Base-by-base conservation (phyloP, 1,140 invertebrate species). In the Latrodectus geometricus region DNA sequence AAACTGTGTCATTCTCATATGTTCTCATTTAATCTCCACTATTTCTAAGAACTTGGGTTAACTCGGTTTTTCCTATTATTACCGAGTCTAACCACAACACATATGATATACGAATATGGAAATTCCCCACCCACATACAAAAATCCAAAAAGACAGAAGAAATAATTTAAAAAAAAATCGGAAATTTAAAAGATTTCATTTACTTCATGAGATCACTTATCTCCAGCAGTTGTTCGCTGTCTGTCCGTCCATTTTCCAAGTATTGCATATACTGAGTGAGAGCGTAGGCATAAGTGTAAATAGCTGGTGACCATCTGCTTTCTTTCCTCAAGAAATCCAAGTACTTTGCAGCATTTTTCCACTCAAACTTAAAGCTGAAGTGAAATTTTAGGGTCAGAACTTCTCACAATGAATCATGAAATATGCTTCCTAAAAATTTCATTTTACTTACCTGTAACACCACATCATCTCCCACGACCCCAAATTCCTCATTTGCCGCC, bases 361-460 rank as follows among this genome's bases (percentile, higher is more conserved):
- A 88, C 23, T 88, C 88, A 17, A 78, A 86, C 54, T 88, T 88
- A 73, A 86, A 88, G 23, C 88, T 88, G 52, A 49, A 77, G 61
- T 48, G 15, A 49, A 49, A 35, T 35, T 3, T 35, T 1, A 5
- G 5, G 35, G 35, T 35, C 35, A 35, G 5, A 5, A 35, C 5
- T 35, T 5, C 35, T 35, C 35, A 5, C 12, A 68, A 80, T 68
- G 11, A 15, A 66, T 12, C 35, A 49, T 68, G 68, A 7, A 35
- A n/a, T 14, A 20, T 11, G 9, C n/a, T 35, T 15, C 68, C 5
- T 35, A 70, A 2, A 12, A 4, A 70, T 70, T 35, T 35, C 35
- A 35, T 35, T 54, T 21, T 0, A 21, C 35, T 73, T 87, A 87
- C 86, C 86, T 84, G 54, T 88, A 84, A 69, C 87, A 88, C 87